phyloP scores from a whole-genome alignment of 2,888 invertebrate genomes.

The Parnassius glacialis region DNA sequence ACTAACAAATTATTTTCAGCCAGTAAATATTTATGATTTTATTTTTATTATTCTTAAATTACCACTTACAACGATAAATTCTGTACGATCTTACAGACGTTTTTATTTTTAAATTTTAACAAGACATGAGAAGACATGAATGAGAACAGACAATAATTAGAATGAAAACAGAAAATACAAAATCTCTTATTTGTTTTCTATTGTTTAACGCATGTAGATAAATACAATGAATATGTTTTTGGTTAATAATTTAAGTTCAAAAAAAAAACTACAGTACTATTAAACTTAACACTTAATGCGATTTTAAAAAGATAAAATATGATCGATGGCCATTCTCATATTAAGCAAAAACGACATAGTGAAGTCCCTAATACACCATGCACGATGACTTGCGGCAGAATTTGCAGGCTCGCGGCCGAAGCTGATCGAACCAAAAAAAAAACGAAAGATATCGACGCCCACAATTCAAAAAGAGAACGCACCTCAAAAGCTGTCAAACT shows the following conservation, averaged over 20 bases:
- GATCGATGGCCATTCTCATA: slow-evolving; percentile 17
- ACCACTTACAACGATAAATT: neutral
- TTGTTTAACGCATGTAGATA: no score
- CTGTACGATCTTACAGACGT: no score
- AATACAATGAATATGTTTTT: neutral
- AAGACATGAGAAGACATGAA: no score
- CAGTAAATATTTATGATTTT: slow-evolving; percentile 9
- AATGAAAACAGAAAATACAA: no score
- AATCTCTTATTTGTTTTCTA: no score
- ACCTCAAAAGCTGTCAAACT: slow-evolving; percentile 78
- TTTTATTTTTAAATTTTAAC: no score
- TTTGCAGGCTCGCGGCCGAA: slow-evolving; percentile 53
- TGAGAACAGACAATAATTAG: no score
- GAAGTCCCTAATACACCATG: slow-evolving; percentile 22
- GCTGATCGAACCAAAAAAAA: slow-evolving; percentile 60
- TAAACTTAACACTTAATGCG: slow-evolving; percentile 9
- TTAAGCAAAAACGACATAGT: slow-evolving; percentile 11
- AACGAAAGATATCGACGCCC: slow-evolving; percentile 45
- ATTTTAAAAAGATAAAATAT: slow-evolving; percentile 17
- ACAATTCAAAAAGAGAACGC: slow-evolving; percentile 76
- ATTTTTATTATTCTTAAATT: slow-evolving; percentile 1
- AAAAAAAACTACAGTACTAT: slow-evolving; percentile 1
- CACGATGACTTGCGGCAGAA: slow-evolving; percentile 47
- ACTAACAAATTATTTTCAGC: slow-evolving; percentile 14
- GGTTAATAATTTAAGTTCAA: neutral